Conservation (phyloP, 1,140 invertebrate species). For the Caenorhabditis latens region DNA sequence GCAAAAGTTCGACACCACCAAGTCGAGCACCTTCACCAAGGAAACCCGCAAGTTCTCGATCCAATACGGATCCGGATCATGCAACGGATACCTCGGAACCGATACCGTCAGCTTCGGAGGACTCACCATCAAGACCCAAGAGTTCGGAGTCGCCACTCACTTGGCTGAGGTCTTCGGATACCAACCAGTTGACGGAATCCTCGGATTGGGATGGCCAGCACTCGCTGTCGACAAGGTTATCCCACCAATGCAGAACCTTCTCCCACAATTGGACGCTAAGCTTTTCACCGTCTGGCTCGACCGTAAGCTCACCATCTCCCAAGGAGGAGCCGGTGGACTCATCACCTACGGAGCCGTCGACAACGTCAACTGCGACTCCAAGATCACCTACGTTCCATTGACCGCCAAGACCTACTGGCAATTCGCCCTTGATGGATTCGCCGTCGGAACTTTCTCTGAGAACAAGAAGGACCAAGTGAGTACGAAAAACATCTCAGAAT, state of each 20-base stretch:
- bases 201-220: conserved; percentile 71
- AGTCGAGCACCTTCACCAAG: conserved; percentile 65
- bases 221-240: conserved; percentile 70
- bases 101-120: conserved; percentile 67
- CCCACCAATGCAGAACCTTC: conserved; percentile 71
- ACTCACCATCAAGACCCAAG: conserved; percentile 64
- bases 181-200: conserved; percentile 72
- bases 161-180: conserved; percentile 71
- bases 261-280: conserved; percentile 64
- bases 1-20: conserved; percentile 67
- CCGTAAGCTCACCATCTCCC: conserved; percentile 64
- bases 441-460: conserved; percentile 67
- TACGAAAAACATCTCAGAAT: no score
- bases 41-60: conserved; percentile 66
- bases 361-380: conserved; percentile 67
- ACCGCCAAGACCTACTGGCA: conserved; percentile 71
- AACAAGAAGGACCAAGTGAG: conserved; percentile 58
- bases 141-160: conserved; percentile 67
- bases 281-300: conserved; percentile 73
- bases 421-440: conserved; percentile 66
- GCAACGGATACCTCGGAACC: conserved; percentile 62
- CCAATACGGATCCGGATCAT: conserved; percentile 69
- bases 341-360: conserved; percentile 73
- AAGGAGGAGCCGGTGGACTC: conserved; percentile 65
- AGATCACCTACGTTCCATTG: conserved; percentile 68